Base-by-base conservation (phyloP, 1,140 invertebrate species). In the Orchesella cincta region DNA sequence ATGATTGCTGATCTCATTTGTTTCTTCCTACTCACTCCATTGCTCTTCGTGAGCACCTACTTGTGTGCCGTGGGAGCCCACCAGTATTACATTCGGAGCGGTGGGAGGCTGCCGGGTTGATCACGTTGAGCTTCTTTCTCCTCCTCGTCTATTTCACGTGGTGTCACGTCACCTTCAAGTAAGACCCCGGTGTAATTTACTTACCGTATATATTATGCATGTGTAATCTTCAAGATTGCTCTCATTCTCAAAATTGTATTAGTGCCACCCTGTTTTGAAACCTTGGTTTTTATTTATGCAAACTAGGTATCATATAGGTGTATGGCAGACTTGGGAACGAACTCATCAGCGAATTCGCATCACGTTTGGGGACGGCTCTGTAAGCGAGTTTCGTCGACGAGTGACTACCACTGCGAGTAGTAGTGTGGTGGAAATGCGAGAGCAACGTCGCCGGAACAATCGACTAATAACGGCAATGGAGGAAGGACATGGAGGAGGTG, bases 11-110 rank as follows among this genome's bases (percentile, higher is more conserved):
- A 90, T 81, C 64, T 87, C 0, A 75, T 87, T 8, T 89, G 88
- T 80, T 84, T 89, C 28, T 67, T 87, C 26, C 77, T 90, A 1
- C 83, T 90, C 20, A 89, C 88, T 8, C 88, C 89, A 1, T 81
- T 89, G 16, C 88, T 88, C 29, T 52, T 86, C 0, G 82, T 86
- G 29, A 87, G 88, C 18, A 84, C 86, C 12, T 89, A 88, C 82
- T 83, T 90, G 5, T 90, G 89, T 81, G 83, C 83, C 1, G 78
- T 87, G 18, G 88, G 88, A 20, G 86, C 88, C 23, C 76, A 79
- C 35, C 82, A 84, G 34, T 87, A 87, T 76, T 81, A 83, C n/a
- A 79, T 79, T 5, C 81, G 84, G 85, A 85, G 62, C 81, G 85
- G 52, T 88, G 87, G 87, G 88, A 89, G 83, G 85, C 86, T 14